A percentile compares a stretch with the other conserved stretches of the same genome.
These are phyloP conservation scores for Meteorus sp. DNA, from an alignment of 1,140 invertebrate genomes.

Conservation along the genomic window DNA sequence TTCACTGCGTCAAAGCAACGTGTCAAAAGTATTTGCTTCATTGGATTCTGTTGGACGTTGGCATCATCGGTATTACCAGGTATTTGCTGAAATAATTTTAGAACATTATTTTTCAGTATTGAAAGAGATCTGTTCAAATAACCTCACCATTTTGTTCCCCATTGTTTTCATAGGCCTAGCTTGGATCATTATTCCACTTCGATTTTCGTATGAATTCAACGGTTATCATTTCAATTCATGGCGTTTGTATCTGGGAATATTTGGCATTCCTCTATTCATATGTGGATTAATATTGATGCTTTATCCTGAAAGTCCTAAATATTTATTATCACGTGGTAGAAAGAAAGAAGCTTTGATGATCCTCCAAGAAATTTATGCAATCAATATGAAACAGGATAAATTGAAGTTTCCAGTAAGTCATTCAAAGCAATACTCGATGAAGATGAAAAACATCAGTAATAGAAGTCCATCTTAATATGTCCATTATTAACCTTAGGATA, in stretches of 20 bases:
- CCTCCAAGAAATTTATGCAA: slow-evolving; percentile 63
- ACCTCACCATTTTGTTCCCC: too few relatives aligned
- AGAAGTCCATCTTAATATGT: background rate
- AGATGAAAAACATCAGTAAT: background rate
- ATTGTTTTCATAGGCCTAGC: slow-evolving; percentile 60
- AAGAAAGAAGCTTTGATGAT: slow-evolving; percentile 64
- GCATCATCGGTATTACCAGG: slow-evolving; percentile 67
- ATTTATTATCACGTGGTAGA: slow-evolving; percentile 66
- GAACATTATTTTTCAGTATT: background rate
- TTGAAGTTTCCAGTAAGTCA: slow-evolving; percentile 48
- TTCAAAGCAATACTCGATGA: too few relatives aligned
- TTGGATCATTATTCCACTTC: slow-evolving; percentile 65
- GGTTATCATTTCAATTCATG: slow-evolving; percentile 63
- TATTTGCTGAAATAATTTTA: slow-evolving; percentile 29
- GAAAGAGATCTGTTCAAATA: too few relatives aligned
- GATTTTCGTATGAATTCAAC: slow-evolving; percentile 54
- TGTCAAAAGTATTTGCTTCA: slow-evolving; percentile 63
- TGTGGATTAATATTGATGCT: slow-evolving; percentile 59
- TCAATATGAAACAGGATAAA: slow-evolving; percentile 60
- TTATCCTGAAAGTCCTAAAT: slow-evolving; percentile 79
- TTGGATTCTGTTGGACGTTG: slow-evolving; percentile 65
- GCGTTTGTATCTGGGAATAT: slow-evolving; percentile 65
- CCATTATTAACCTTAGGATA: background rate
- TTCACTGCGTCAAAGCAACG: slow-evolving; percentile 63
- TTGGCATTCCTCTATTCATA: slow-evolving; percentile 61